A percentile compares a stretch with the other conserved stretches of the same genome.
Evolutionary conservation across 92 coral and sea anemone genomes (phyloP).

Genomic region (Bergia sp.): DNA sequence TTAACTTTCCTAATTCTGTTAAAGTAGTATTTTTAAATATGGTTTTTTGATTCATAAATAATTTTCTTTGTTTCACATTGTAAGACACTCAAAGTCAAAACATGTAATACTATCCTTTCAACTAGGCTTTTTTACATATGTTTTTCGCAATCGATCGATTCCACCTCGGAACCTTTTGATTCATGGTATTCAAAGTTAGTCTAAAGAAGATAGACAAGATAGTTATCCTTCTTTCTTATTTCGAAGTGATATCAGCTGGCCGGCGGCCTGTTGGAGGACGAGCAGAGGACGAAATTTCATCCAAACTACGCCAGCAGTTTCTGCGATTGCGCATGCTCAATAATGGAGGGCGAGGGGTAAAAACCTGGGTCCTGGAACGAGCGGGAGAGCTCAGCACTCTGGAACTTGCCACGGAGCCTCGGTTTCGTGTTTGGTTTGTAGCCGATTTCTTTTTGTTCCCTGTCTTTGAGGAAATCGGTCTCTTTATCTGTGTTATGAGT

Average conservation of each 20-base stretch:
- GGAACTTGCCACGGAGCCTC: constrained; percentile 37
- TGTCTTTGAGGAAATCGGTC: constrained; percentile 65
- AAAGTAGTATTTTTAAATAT: too few relatives aligned
- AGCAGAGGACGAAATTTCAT: constrained; percentile 9
- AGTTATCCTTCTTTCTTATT: background rate
- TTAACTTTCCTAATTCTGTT: too few relatives aligned
- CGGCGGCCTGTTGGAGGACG: background rate
- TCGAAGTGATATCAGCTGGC: background rate
- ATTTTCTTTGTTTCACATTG: background rate
- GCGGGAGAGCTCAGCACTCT: constrained; percentile 63
- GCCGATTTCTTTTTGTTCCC: constrained; percentile 56
- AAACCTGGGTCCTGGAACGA: constrained; percentile 32
- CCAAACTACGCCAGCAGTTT: constrained; percentile 24
- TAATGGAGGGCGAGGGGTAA: constrained; percentile 41
- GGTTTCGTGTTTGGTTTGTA: constrained; percentile 42
- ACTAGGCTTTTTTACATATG: too few relatives aligned
- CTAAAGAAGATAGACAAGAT: background rate
- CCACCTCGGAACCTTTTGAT: background rate
- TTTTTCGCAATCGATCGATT: too few relatives aligned
- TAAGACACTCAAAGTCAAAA: too few relatives aligned
- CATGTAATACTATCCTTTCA: background rate
- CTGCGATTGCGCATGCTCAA: constrained; percentile 15
- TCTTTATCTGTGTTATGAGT: constrained; percentile 65
- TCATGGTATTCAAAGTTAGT: too few relatives aligned
- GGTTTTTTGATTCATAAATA: background rate